Evolutionary conservation across 35 echinoderm and acorn worm species (phyloP), one percentile per base, ranked within the genome.

Genomic region (Patiria miniata): DNA sequence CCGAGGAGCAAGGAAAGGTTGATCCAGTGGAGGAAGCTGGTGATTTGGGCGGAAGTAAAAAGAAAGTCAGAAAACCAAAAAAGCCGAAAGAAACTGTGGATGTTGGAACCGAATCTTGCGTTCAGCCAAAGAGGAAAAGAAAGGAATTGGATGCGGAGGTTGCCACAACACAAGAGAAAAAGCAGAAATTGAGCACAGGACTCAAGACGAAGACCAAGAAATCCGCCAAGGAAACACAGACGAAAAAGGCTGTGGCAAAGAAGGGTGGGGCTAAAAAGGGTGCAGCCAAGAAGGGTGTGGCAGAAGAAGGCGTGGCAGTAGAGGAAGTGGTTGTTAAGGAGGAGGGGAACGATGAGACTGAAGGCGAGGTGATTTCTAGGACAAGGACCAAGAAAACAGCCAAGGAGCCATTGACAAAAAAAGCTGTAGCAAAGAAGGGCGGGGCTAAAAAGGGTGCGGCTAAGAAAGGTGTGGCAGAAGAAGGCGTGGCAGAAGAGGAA

Each of bases 401-500:
- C 1, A 10, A 40, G 39, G 50, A 82, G 79, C 18, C 2, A 7
- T 7, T 2, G 21, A 53, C 15, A 21, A 53, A 82, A 36, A 28
- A 60, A 3, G 29, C 19, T 22, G 23, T 17, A 18, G n/a, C 12
- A 61, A 40, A 85, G 39, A 23, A 36, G 39, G 68, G 55, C 9
- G 29, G 22, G 30, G 9, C 29, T 52, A 40, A 5, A n/a, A 36
- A 30, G 39, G n/a, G 50, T 18, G 77, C 21, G 5, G 39, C 44
- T 16, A 55, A 51, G 69, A 76, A 83, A 61, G 65, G 40, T 4
- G 58, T 36, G 60, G 57, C 29, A 21, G 17, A 77, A 30, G 80
- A 52, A 52, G 80, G 23, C 28, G 59, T 36, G 73, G 79, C 21
- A 39, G 65, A 87, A 52, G 85, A 78, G 36, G 61, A 2, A 85